These are phyloP conservation scores for Micromussa lordhowensis DNA, from an alignment of 92 coral and sea anemone species.

Conservation along the genomic window DNA sequence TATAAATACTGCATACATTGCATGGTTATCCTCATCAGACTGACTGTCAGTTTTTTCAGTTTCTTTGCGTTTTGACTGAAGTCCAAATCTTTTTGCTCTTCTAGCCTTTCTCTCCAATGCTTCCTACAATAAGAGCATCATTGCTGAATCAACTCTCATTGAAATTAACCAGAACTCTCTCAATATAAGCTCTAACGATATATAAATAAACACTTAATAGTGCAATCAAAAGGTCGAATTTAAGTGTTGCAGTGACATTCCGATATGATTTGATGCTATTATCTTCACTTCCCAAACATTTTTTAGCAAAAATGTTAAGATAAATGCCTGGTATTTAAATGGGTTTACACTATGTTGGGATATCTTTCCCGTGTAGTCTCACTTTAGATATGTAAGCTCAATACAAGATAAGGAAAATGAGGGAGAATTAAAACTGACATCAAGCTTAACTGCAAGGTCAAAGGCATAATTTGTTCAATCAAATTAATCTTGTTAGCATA, in stretches of 20 bases:
- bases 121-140: constrained; percentile 60
- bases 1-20: not conserved
- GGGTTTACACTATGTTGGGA: not conserved
- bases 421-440: not conserved
- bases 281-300: too few relatives aligned
- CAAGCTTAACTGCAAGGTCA: not conserved
- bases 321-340: not conserved
- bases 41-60: constrained; percentile 38
- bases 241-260: too few relatives aligned
- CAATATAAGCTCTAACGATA: too few relatives aligned
- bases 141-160: not conserved
- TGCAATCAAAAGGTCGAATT: too few relatives aligned
- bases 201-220: too few relatives aligned
- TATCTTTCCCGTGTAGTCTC: not conserved
- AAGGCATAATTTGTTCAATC: not conserved
- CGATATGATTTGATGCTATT: too few relatives aligned
- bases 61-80: constrained; percentile 46
- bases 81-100: constrained; percentile 91
- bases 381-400: not conserved
- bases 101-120: constrained; percentile 71
- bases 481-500: too few relatives aligned
- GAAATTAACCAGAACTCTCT: too few relatives aligned
- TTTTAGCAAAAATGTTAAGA: not conserved
- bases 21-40: constrained; percentile 34
- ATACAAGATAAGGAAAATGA: not conserved